Conservation (phyloP, 1,140 invertebrate species). For the Sinella curviseta region DNA sequence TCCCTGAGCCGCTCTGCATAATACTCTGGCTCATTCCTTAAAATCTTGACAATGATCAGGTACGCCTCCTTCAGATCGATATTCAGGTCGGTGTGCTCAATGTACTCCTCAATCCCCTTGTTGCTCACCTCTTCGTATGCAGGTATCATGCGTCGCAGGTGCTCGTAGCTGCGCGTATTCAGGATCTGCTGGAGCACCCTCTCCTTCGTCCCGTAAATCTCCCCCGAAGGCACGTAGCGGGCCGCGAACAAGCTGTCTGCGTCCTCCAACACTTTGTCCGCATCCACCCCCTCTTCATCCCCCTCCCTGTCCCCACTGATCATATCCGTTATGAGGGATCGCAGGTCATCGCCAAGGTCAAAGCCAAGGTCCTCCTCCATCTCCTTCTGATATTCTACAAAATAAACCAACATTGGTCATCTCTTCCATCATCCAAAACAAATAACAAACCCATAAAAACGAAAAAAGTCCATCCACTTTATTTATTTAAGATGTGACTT, state of each 20-base stretch:
- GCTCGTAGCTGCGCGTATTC: neutral
- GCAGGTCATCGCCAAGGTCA: neutral
- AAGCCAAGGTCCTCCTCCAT: neutral
- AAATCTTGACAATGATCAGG: neutral
- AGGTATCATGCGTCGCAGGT: neutral
- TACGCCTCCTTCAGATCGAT: neutral
- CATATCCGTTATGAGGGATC: neutral
- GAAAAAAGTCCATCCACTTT: too few relatives aligned
- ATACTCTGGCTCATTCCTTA: conserved; percentile 64
- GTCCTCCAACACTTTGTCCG: neutral
- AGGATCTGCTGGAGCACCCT: neutral
- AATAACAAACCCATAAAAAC: too few relatives aligned
- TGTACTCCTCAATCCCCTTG: neutral
- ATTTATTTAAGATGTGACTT: neutral
- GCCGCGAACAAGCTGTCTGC: neutral
- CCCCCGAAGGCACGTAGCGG: neutral
- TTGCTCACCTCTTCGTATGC: neutral
- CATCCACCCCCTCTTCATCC: neutral
- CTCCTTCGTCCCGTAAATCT: neutral
- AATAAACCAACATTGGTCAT: neutral
- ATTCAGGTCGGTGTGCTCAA: neutral
- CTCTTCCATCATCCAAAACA: neutral
- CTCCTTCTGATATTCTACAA: neutral
- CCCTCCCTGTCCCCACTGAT: neutral
- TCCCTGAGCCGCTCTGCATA: conserved; percentile 70